Evolutionary conservation across 2,797 vertebrate species (phyloP), one percentile per base, ranked within the genome.

Genomic region (Neosilurus hyrtlii): DNA sequence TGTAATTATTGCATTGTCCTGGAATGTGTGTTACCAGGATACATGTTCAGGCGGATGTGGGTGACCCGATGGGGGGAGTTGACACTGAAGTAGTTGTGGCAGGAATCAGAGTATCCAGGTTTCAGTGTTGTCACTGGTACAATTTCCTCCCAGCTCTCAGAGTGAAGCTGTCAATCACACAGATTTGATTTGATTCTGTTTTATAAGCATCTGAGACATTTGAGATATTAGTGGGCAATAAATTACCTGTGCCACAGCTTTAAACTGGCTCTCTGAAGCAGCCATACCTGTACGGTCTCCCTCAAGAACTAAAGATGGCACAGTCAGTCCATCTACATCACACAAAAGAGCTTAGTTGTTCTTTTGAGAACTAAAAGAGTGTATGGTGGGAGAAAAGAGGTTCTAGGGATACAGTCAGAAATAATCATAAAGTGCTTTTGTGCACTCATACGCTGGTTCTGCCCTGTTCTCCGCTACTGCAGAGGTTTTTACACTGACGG

Each of bases 1-100:
- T 24, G 7, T 49, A 62, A 24, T 51, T 63, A 26, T 4, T 81
- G 26, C 11, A n/a, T 52, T 66, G 5, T 57, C 3, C 7, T 54
- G 6, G 43, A 16, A 37, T n/a, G n/a, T 76, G 80, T 83, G 71
- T 63, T 85, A 96, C 96, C 96, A 87, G 96, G 96, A 87, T 93
- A 93, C 84, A 97, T 93, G 91, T 96, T 97, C 86, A 97, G 93
- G 9, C 96, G 92, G n/a, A 97, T 73, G 82, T 97, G 96, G 37
- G 95, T 96, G 90, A 96, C 93, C 57, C 92, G 93, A 51, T 89
- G 79, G 4, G 83, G 89, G 22, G 88, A 91, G 75, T 66, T 85
- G 35, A 94, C 90, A 7, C 68, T 86, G 84, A 96, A 95, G 88
- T 94, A 96, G 88, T 94, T 96, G 78, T 95, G 94, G 88, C 94